Base-by-base conservation (phyloP, 1,140 invertebrate species). In the Leptinotarsa undecemlineata region DNA sequence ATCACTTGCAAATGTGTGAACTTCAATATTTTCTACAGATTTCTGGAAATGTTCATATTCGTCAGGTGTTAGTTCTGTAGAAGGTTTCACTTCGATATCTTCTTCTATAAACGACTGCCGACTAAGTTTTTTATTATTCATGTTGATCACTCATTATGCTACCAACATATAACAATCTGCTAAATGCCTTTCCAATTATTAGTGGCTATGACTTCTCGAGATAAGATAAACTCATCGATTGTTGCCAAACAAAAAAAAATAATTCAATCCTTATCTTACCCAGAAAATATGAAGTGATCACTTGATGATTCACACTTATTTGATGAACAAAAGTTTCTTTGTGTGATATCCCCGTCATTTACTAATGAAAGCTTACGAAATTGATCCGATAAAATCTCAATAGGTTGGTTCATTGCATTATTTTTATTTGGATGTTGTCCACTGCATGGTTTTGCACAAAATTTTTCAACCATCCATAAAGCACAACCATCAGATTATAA, bases 41-140 rank as follows among this genome's bases (percentile, higher is more conserved):
- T 71, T 47, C 69, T n/a, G 61, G 15, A 48, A 71, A 66, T 66
- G 19, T 48, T 74, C 60, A 60, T 74, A 74, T 71, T 74, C 74
- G 70, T 74, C 74, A 4, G 74, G 33, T 51, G 71, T 74, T 4
- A 74, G 48, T 20, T 74, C 74, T 1, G 74, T 48, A 15, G 74
- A 74, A 51, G 74, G 74, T n/a, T 68, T 57, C 15, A 74, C 20
- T 60, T 64, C 48, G 17, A 63, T 70, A 17, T 70, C 68, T 70
- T 70, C 68, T 57, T 70, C 68, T 4, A 20, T 23, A 26, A 17
- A 21, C n/a, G 68, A 70, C 20, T 14, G 14, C 8, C 68, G 47
- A 51, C 51, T 51, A 60, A 26, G 5, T 17, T 47, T 42, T 11
- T 42, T 42, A 42, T 42, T 68, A 68, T 26, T 68, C 23, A 17